These are phyloP conservation scores for Dipodomys spectabilis DNA, from an alignment of 2,113 vertebrate species.

Conservation along the genomic window DNA sequence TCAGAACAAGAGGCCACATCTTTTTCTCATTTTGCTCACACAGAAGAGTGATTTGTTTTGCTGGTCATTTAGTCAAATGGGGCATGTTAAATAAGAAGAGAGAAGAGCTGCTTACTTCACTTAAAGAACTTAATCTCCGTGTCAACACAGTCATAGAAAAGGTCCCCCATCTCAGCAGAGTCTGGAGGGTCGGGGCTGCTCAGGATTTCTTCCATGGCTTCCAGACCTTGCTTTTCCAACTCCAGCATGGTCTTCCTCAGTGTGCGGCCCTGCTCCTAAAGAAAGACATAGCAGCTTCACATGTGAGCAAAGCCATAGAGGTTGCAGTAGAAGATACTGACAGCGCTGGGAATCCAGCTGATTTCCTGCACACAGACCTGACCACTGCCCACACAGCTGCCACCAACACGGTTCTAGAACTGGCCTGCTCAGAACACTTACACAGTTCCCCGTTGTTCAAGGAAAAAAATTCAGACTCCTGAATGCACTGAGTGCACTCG, in stretches of 20 bases:
- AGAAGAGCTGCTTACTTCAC: constrained; percentile 84
- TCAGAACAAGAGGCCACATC: constrained; percentile 26
- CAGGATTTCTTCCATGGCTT: constrained; percentile 90
- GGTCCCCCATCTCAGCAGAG: constrained; percentile 89
- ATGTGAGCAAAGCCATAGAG: accelerated
- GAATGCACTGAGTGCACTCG: accelerated
- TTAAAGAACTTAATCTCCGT: constrained; percentile 93
- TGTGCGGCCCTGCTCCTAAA: constrained; percentile 87
- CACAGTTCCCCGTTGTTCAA: not conserved
- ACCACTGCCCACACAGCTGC: not conserved
- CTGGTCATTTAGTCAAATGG: constrained; percentile 75
- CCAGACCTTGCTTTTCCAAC: constrained; percentile 90
- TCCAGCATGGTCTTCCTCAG: constrained; percentile 88
- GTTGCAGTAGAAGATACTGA: not conserved
- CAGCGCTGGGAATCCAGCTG: not conserved
- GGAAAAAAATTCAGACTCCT: not conserved
- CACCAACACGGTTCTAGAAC: not conserved
- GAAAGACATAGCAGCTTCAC: constrained; percentile 47
- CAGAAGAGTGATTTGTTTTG: constrained; percentile 64
- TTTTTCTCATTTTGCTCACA: constrained; percentile 50
- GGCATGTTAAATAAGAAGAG: constrained; percentile 73
- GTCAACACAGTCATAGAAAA: constrained; percentile 93
- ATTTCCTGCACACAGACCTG: not conserved
- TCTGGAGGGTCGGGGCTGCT: constrained; percentile 84
- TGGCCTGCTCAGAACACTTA: not conserved